phyloP scores from a whole-genome alignment of 1,140 invertebrate species.

The Physella acuta region DNA sequence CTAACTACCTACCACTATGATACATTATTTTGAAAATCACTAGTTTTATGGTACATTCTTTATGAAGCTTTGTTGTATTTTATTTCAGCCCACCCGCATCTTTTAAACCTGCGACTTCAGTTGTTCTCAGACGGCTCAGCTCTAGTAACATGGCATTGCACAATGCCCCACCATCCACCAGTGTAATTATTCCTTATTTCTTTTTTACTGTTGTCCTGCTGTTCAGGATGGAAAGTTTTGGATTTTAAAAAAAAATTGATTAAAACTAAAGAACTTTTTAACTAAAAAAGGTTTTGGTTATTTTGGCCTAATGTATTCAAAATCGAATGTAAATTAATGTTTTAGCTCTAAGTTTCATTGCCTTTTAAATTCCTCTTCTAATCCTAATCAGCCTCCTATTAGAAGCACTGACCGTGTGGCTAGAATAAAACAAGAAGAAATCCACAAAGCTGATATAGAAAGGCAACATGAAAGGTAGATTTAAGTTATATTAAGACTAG shows the following conservation, averaged over 20 bases:
- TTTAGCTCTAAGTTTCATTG: too few relatives aligned
- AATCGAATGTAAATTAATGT: too few relatives aligned
- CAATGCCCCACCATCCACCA: slow-evolving; percentile 15
- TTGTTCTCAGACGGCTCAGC: slow-evolving; percentile 32
- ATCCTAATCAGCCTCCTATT: slow-evolving; percentile 65
- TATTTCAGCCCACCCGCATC: slow-evolving; percentile 25
- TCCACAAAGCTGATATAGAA: slow-evolving; percentile 79
- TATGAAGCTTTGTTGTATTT: background rate
- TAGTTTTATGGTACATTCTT: background rate
- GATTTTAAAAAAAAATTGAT: too few relatives aligned
- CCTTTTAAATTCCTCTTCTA: too few relatives aligned
- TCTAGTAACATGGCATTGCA: slow-evolving; percentile 37
- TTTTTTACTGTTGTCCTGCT: too few relatives aligned
- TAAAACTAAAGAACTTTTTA: too few relatives aligned
- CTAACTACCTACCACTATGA: background rate
- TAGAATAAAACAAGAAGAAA: slow-evolving; percentile 84
- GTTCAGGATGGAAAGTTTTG: too few relatives aligned
- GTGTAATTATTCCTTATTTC: slow-evolving; percentile 17
- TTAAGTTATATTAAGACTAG: background rate
- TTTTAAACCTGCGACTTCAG: slow-evolving; percentile 28
- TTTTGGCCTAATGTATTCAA: too few relatives aligned
- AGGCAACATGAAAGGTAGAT: slow-evolving; percentile 78
- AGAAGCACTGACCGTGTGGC: slow-evolving; percentile 79
- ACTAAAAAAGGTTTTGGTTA: too few relatives aligned
- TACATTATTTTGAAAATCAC: background rate